Percentiles rank a stretch among this genome's conserved stretches.
These are phyloP conservation scores for Hylomyscus alleni DNA, from an alignment of 2,797 vertebrate species.

Conservation along the genomic window DNA sequence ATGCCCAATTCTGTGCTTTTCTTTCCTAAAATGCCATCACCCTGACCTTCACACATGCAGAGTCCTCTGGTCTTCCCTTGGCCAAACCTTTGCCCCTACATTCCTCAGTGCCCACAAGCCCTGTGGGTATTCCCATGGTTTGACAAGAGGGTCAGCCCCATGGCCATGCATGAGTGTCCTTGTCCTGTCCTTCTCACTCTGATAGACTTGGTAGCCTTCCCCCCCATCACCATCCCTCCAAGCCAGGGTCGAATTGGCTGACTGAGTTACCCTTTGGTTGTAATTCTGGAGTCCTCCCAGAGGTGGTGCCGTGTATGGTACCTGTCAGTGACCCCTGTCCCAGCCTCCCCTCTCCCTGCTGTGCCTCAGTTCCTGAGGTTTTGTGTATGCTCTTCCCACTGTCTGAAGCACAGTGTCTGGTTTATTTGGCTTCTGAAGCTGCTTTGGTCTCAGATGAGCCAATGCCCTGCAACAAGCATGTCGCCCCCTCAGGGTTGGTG, in stretches of 20 bases:
- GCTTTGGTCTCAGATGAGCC: neutral
- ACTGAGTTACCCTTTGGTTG: neutral
- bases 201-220: neutral
- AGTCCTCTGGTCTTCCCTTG: neutral
- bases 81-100: neutral
- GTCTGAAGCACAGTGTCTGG: neutral
- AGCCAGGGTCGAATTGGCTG: neutral
- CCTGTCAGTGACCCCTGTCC: neutral
- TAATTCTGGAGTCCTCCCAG: neutral
- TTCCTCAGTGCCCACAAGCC: neutral
- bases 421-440: neutral
- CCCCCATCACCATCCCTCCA: neutral
- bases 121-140: neutral
- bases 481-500: no score
- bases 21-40: neutral
- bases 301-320: neutral
- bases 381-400: fast-evolving
- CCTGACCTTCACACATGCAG: neutral
- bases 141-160: neutral
- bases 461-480: neutral
- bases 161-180: fast-evolving
- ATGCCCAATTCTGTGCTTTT: neutral
- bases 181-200: neutral
- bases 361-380: fast-evolving
- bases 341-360: neutral